Base-by-base conservation (phyloP, 1,140 invertebrate species). In the Drosophila cardini region DNA sequence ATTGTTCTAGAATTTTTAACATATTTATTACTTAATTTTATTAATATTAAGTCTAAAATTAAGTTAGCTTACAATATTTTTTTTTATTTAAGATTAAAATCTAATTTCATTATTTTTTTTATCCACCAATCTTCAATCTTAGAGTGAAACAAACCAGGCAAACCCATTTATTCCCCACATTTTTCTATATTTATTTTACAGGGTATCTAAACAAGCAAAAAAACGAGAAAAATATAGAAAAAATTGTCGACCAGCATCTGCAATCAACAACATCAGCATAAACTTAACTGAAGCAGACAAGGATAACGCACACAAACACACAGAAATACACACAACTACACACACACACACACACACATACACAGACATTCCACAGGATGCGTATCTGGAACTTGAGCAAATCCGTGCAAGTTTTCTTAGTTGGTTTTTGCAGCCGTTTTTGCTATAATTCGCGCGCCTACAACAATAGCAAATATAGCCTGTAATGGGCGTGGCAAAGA, bases 201-300 rank as follows among this genome's bases (percentile, higher is more conserved):
- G 52, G 52, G 52, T 55, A 64, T 50, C 10, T 42, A 60, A 45
- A 46, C 13, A 60, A 53, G 15, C 46, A 46, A 72, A 40, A 46
- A 52, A 62, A 30, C 18, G 8, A 56, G 61, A 16, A 62, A 40
- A 62, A 55, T 45, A 55, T 45, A 34, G 53, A 58, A 60, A 74
- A 73, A 74, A 71, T 53, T 57, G 55, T 56, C 65, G 48, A 81
- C 71, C 71, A 38, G 55, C 76, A 81, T 69, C 78, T 87, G 78
- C 64, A 79, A 86, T 82, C 83, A 86, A 86, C 83, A 73, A 79
- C 82, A 86, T 82, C 72, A 86, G 75, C 79, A 87, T 82, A 79
- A 87, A 83, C 75, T 72, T 76, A 77, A 80, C 72, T 38, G 34
- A 79, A 53, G 48, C 64, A 72, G 40, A 46, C 63, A 72, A 53